These are phyloP conservation scores for Poeciliopsis paucimaculata DNA, from an alignment of 2,797 vertebrate species.

Conservation along the genomic window DNA sequence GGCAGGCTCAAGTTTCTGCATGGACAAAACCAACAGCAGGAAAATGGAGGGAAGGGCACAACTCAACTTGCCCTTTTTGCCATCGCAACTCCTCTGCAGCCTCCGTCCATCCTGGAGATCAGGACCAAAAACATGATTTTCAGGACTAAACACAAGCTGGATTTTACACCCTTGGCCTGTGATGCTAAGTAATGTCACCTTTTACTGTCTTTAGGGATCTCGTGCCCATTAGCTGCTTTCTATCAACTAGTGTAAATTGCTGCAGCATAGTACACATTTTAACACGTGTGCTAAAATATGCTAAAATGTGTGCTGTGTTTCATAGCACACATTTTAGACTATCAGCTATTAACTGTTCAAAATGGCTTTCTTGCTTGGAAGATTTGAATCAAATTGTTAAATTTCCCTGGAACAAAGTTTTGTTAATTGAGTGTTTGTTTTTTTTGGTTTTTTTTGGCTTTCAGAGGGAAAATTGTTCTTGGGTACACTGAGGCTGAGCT, in stretches of 20 bases:
- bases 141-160: slow-evolving; percentile 89
- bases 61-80: slow-evolving; percentile 83
- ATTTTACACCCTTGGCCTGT: slow-evolving; percentile 87
- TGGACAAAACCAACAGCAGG: slow-evolving; percentile 76
- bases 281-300: not conserved
- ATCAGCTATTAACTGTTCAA: not conserved
- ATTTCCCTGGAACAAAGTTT: not conserved
- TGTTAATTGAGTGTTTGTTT: not conserved
- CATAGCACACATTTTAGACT: not conserved
- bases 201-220: not conserved
- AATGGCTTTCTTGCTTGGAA: not conserved
- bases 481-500: slow-evolving; percentile 82
- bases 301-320: no score
- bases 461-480: slow-evolving; percentile 79
- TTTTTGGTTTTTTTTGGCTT: slow-evolving; percentile 1
- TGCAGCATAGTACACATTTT: not conserved
- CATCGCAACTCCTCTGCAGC: slow-evolving; percentile 83
- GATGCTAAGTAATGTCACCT: slow-evolving; percentile 79
- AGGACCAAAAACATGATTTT: slow-evolving; percentile 85
- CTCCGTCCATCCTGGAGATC: slow-evolving; percentile 86
- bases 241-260: not conserved
- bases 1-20: slow-evolving; percentile 85
- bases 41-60: slow-evolving; percentile 62
- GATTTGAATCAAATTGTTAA: not conserved
- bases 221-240: not conserved